These are phyloP conservation scores for Eubasilissa regina DNA, from an alignment of 1,140 invertebrate genomes.

Conservation along the genomic window DNA sequence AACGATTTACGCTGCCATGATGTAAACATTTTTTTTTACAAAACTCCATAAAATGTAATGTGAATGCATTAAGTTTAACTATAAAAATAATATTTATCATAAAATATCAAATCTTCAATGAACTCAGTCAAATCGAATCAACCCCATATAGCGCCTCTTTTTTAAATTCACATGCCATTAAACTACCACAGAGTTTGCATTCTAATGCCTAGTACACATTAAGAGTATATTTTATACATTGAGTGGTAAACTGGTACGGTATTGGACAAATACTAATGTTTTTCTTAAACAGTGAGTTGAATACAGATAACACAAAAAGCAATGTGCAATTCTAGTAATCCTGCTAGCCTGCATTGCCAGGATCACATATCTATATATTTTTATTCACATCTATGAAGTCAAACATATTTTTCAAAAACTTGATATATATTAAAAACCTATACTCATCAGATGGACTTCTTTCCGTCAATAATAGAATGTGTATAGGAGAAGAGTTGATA, in stretches of 20 bases:
- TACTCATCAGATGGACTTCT: not conserved
- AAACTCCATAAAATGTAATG: not conserved
- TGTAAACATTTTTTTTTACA: too few relatives aligned
- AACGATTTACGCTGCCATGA: too few relatives aligned
- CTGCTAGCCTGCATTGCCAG: conserved; percentile 7
- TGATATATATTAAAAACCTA: not conserved
- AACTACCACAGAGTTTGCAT: conserved; percentile 14
- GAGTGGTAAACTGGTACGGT: not conserved
- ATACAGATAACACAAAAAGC: conserved; percentile 36
- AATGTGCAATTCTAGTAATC: conserved; percentile 22
- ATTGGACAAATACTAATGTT: conserved; percentile 24
- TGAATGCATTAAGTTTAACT: conserved; percentile 1
- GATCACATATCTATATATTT: conserved; percentile 17
- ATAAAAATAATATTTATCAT: conserved; percentile 34
- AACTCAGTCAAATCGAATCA: conserved; percentile 30
- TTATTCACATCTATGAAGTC: conserved; percentile 3
- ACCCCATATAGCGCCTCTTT: not conserved
- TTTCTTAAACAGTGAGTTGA: conserved; percentile 15
- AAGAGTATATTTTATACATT: conserved; percentile 23
- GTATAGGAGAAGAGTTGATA: not conserved
- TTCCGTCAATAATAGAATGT: not conserved
- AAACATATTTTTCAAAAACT: not conserved
- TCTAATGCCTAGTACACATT: conserved; percentile 13
- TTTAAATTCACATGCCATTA: conserved; percentile 10
- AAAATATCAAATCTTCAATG: conserved; percentile 32